Evolutionary conservation across 2,113 vertebrate species (phyloP).

Genomic region (Hemiprocne comata): DNA sequence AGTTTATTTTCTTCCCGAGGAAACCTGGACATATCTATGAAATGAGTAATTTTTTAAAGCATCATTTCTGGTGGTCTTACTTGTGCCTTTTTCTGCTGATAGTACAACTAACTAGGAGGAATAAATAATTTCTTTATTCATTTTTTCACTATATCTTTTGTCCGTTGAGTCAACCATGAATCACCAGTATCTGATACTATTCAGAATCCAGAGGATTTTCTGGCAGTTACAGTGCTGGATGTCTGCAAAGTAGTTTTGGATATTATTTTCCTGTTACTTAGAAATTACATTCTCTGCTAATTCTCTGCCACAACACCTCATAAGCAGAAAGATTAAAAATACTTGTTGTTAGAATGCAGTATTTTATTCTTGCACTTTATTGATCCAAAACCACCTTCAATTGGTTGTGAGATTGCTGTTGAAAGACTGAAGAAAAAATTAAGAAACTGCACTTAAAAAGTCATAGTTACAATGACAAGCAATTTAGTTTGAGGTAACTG

Average conservation of each 20-base stretch:
- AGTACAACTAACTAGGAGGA: not conserved
- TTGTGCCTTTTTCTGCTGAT: not conserved
- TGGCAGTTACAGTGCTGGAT: constrained; percentile 4
- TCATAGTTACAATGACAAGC: constrained; percentile 77
- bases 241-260: not conserved
- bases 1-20: not conserved
- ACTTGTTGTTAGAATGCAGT: constrained; percentile 58
- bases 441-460: constrained; percentile 66
- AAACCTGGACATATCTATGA: not conserved
- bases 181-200: no score
- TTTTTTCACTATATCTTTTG: not conserved
- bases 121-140: not conserved
- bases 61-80: not conserved
- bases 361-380: constrained; percentile 67
- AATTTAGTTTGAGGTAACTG: constrained; percentile 80
- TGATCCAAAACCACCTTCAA: constrained; percentile 74
- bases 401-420: constrained; percentile 67
- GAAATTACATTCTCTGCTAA: constrained; percentile 51
- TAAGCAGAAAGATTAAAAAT: constrained; percentile 61
- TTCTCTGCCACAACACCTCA: constrained; percentile 44
- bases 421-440: constrained; percentile 70
- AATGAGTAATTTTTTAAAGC: not conserved
- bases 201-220: constrained; percentile 40
- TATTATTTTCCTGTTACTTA: constrained; percentile 19
- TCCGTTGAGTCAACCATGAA: no score